Conservation (phyloP, 2,113 vertebrate species). For the Fulica atra region DNA sequence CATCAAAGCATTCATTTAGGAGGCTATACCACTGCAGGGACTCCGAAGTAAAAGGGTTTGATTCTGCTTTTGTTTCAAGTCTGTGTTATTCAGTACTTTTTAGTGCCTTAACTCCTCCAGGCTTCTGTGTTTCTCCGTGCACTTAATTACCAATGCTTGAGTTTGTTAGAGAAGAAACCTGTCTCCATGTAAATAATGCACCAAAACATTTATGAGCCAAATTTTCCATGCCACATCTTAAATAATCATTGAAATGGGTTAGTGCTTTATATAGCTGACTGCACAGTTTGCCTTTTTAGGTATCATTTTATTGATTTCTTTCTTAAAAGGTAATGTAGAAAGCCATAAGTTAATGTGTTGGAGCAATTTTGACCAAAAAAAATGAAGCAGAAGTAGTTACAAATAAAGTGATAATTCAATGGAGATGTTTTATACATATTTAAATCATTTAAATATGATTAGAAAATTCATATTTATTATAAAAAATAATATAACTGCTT, state of each 20-base stretch:
- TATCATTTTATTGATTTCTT: slow-evolving; percentile 58
- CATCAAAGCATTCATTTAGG: background rate
- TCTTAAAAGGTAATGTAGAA: slow-evolving; percentile 13
- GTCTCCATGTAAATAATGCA: slow-evolving; percentile 66
- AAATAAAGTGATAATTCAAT: slow-evolving; percentile 17
- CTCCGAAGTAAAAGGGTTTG: background rate
- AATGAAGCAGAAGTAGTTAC: background rate
- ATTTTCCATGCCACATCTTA: slow-evolving; percentile 60
- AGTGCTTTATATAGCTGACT: slow-evolving; percentile 36
- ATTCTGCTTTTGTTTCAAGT: background rate
- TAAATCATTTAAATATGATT: slow-evolving; percentile 30
- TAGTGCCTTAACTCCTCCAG: background rate
- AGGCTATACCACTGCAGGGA: background rate
- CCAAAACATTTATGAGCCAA: slow-evolving; percentile 38
- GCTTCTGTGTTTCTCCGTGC: background rate
- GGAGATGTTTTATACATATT: slow-evolving; percentile 7
- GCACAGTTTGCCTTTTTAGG: slow-evolving; percentile 36
- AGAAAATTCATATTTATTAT: slow-evolving; percentile 40
- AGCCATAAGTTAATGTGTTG: background rate
- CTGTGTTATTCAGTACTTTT: background rate
- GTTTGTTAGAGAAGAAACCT: slow-evolving; percentile 55
- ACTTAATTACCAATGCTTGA: background rate
- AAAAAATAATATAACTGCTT: slow-evolving; percentile 35
- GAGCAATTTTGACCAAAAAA: background rate
- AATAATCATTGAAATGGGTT: slow-evolving; percentile 45